Percentiles rank a stretch among this genome's conserved stretches.
These are phyloP conservation scores for Dasyprocta punctata DNA, from an alignment of 2,113 vertebrate species.

Conservation along the genomic window DNA sequence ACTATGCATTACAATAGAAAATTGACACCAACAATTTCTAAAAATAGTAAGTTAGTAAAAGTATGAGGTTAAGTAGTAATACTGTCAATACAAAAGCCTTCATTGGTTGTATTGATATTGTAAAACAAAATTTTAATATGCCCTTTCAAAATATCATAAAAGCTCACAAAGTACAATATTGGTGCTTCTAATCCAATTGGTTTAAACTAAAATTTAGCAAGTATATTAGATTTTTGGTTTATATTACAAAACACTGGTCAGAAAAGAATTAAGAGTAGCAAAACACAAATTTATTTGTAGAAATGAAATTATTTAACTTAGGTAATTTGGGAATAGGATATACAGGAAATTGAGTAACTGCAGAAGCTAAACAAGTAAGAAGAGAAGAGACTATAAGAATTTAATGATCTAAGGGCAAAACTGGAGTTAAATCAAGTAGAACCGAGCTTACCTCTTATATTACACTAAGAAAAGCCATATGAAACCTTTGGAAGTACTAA, in stretches of 20 bases:
- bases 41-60: background rate
- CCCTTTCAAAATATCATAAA: background rate
- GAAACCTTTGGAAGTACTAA: too few relatives aligned
- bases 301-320: background rate
- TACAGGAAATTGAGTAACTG: background rate
- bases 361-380: background rate
- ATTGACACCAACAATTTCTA: background rate
- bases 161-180: background rate
- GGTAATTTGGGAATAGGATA: background rate
- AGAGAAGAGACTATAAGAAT: background rate
- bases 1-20: background rate
- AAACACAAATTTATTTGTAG: background rate
- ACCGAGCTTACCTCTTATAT: background rate
- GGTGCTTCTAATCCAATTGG: background rate
- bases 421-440: too few relatives aligned
- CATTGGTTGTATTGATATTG: background rate
- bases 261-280: background rate
- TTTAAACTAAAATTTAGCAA: background rate
- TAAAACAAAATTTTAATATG: background rate
- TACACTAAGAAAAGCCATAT: background rate
- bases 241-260: background rate
- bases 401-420: background rate
- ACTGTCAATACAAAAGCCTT: background rate
- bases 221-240: background rate
- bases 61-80: background rate